phyloP scores from a whole-genome alignment of 2,888 invertebrate genomes.

The Branchipolynoe longqiensis region DNA sequence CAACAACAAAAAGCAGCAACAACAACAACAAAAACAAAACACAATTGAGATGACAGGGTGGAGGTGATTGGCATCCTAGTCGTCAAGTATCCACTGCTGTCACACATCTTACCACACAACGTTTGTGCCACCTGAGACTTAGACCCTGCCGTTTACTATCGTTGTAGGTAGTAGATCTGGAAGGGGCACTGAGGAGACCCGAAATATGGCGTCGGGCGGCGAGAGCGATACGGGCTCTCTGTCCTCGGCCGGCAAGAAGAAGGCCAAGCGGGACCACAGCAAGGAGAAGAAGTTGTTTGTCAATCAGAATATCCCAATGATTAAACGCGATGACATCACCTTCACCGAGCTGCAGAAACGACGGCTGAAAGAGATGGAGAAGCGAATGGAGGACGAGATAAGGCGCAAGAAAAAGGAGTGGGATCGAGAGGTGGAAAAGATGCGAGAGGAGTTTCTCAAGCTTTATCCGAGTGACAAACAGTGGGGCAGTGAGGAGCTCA shows the following conservation, averaged over 20 bases:
- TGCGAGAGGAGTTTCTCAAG: constrained; percentile 69
- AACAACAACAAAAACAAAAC: too few species aligned
- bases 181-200: constrained; percentile 8
- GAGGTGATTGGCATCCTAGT: neutral
- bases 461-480: constrained; percentile 65
- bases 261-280: constrained; percentile 48
- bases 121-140: constrained; percentile 42
- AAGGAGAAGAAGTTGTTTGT: constrained; percentile 44
- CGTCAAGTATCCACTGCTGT: constrained; percentile 28
- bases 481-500: constrained; percentile 67
- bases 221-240: constrained; percentile 49
- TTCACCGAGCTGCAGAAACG: constrained; percentile 66
- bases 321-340: constrained; percentile 63
- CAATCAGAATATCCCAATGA: constrained; percentile 63
- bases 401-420: constrained; percentile 66
- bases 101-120: constrained; percentile 4
- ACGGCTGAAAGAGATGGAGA: constrained; percentile 67
- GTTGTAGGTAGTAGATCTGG: constrained; percentile 53
- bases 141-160: constrained; percentile 50
- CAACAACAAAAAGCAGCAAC: too few species aligned
- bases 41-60: too few species aligned
- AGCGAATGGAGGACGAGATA: constrained; percentile 66
- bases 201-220: constrained; percentile 45
- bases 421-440: constrained; percentile 68
- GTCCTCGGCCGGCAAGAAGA: neutral